These are phyloP conservation scores for Riparia riparia DNA, from an alignment of 2,113 vertebrate species.

Conservation along the genomic window DNA sequence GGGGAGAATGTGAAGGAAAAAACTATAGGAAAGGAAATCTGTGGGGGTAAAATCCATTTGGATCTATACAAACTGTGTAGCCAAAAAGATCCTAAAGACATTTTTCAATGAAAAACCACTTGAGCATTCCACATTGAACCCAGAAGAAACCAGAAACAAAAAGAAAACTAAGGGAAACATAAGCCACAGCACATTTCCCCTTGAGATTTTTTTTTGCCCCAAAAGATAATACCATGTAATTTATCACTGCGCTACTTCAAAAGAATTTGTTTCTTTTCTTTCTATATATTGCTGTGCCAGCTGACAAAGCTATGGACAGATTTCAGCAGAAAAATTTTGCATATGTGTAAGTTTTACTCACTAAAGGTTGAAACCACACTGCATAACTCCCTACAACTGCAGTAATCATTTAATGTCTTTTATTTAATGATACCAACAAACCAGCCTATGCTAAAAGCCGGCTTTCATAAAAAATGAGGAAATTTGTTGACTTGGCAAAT, in stretches of 20 bases:
- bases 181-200: not conserved
- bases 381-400: not conserved
- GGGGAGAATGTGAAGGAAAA: not conserved
- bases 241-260: not conserved
- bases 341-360: not conserved
- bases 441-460: not conserved
- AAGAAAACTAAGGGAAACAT: not conserved
- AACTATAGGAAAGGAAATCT: not conserved
- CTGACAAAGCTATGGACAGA: not conserved
- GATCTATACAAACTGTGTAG: not conserved
- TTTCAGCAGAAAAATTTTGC: slow-evolving; percentile 18
- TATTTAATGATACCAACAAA: slow-evolving; percentile 17
- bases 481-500: slow-evolving; percentile 16
- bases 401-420: slow-evolving; percentile 23
- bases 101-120: not conserved
- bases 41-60: not conserved
- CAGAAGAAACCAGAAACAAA: not conserved
- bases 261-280: not conserved
- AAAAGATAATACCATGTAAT: not conserved
- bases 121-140: not conserved
- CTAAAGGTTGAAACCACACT: slow-evolving; percentile 14
- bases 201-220: not conserved
- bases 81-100: not conserved
- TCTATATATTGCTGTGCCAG: not conserved
- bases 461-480: slow-evolving; percentile 37